Percentiles rank a stretch among this genome's conserved stretches.
Conservation (phyloP, 2,888 invertebrate species). For the Beris morrisii region DNA sequence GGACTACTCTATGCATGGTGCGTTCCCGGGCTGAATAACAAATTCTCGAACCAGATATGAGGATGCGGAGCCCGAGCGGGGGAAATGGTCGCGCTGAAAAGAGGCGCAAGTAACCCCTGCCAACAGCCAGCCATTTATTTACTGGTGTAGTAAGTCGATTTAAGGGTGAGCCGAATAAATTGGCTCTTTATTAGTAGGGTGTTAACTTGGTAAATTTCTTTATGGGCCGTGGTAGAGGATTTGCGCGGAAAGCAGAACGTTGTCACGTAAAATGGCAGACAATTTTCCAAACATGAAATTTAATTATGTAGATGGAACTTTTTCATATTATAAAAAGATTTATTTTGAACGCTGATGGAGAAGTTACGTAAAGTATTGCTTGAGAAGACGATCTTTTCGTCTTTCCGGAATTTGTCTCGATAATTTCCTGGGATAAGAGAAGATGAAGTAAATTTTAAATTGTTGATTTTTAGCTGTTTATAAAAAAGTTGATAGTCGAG, state of each 20-base stretch:
- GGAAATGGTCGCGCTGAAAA: neutral
- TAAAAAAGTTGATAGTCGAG: no score
- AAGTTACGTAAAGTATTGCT: no score
- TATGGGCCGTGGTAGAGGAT: constrained; percentile 27
- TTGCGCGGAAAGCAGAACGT: constrained; percentile 27
- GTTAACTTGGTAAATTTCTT: constrained; percentile 40
- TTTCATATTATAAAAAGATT: neutral
- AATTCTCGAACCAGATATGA: constrained; percentile 22
- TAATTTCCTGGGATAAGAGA: no score
- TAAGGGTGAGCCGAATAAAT: constrained; percentile 39
- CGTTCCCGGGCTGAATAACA: constrained; percentile 36
- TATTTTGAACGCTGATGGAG: no score
- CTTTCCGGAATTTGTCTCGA: no score
- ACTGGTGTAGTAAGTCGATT: constrained; percentile 30
- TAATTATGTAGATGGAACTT: neutral
- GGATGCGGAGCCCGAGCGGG: neutral
- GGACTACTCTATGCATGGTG: constrained; percentile 14
- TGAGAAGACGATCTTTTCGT: no score
- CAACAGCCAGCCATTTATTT: constrained; percentile 27
- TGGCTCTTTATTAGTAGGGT: constrained; percentile 40
- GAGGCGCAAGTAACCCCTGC: neutral
- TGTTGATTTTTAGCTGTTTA: no score
- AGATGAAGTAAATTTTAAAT: no score
- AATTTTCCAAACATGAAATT: constrained; percentile 25
- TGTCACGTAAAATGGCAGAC: constrained; percentile 36